These are phyloP conservation scores for Alouatta palliata DNA, from an alignment of 2,113 vertebrate genomes.

Conservation along the genomic window DNA sequence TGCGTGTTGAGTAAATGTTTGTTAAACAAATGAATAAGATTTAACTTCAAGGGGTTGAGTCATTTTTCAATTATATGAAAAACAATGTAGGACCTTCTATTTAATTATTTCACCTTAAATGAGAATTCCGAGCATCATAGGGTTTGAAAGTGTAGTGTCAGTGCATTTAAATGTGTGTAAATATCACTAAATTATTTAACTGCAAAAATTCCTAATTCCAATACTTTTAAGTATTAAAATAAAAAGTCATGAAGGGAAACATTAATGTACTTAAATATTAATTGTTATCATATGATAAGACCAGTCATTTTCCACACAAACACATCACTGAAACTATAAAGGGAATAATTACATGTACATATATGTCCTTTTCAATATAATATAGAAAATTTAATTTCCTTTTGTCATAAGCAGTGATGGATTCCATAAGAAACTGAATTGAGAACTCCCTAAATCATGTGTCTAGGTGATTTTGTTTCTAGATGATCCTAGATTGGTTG, in stretches of 20 bases:
- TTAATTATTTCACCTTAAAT: background rate
- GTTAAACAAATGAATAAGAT: background rate
- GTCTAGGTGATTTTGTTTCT: background rate
- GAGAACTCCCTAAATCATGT: background rate
- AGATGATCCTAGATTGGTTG: background rate
- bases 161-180: background rate
- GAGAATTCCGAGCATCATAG: background rate
- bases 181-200: background rate
- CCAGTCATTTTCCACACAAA: background rate
- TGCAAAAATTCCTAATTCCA: background rate
- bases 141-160: background rate
- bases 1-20: background rate
- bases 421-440: background rate
- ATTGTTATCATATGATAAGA: background rate
- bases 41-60: background rate
- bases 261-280: background rate
- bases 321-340: background rate
- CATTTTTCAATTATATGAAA: background rate
- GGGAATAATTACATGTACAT: background rate
- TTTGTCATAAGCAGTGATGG: background rate
- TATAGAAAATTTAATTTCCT: background rate
- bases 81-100: background rate
- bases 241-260: background rate
- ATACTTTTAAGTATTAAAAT: slow-evolving; percentile 13
- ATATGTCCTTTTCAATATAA: background rate